phyloP scores from a whole-genome alignment of 2,888 invertebrate genomes.

The Tholera decimalis region DNA sequence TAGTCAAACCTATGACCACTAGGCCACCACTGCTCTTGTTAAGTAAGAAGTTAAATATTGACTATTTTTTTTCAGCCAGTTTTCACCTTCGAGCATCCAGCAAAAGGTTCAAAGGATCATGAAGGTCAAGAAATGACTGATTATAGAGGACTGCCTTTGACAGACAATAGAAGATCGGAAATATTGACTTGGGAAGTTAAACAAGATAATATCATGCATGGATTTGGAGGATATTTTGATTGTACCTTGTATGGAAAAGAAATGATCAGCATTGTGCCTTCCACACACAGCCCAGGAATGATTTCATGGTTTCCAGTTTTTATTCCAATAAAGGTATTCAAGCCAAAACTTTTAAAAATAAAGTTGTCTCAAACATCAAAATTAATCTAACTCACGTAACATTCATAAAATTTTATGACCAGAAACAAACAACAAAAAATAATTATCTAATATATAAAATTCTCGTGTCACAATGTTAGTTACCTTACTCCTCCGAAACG shows the following conservation, averaged over 20 bases:
- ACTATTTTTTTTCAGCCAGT: constrained; percentile 88
- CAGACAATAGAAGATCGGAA: constrained; percentile 94
- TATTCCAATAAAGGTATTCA: constrained; percentile 95
- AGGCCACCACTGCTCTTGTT: no score
- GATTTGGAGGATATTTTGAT: constrained; percentile 99
- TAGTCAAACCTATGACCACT: no score
- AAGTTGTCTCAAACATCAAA: not conserved
- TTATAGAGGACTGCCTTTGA: constrained; percentile 93
- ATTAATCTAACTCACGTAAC: no score
- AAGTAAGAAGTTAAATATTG: not conserved
- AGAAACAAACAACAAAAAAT: no score
- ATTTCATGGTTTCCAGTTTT: constrained; percentile 99
- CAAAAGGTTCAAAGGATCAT: constrained; percentile 93
- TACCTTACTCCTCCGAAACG: no score
- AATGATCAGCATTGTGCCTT: constrained; percentile 97
- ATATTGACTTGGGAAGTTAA: constrained; percentile 93
- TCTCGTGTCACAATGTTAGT: no score
- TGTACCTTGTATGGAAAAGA: constrained; percentile 96
- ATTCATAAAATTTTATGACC: no score
- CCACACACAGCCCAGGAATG: constrained; percentile 97
- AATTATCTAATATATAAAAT: no score
- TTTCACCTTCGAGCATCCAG: constrained; percentile 98
- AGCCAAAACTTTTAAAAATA: not conserved
- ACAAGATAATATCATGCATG: constrained; percentile 96
- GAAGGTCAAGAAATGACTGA: constrained; percentile 92